Percentiles rank a stretch among this genome's conserved stretches.
These are phyloP conservation scores for Abramis brama DNA, from an alignment of 2,113 vertebrate genomes.

Conservation along the genomic window DNA sequence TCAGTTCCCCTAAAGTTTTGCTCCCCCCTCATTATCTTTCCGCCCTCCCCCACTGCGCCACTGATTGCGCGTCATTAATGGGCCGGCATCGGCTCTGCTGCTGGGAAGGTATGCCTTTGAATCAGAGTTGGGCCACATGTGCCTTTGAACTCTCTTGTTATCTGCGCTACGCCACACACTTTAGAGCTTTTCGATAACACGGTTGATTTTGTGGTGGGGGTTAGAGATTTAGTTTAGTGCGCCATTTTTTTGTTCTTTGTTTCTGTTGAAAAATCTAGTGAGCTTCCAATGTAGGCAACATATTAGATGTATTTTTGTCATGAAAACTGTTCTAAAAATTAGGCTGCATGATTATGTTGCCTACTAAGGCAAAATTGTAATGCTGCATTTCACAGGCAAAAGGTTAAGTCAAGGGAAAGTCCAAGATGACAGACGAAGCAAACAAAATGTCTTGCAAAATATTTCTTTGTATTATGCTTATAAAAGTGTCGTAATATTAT, in stretches of 20 bases:
- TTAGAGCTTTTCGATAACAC: constrained; percentile 54
- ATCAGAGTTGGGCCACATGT: constrained; percentile 52
- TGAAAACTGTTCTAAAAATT: background rate
- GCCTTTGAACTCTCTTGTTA: constrained; percentile 58
- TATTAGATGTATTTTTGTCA: background rate
- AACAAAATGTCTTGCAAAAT: background rate
- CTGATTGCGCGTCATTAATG: constrained; percentile 58
- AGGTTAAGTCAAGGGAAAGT: background rate
- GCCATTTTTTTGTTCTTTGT: background rate
- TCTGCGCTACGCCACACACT: constrained; percentile 47
- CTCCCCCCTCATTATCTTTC: constrained; percentile 43
- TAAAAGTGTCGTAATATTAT: background rate
- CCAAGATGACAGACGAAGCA: background rate
- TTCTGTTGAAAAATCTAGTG: background rate
- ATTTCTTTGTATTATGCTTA: background rate
- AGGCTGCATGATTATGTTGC: background rate
- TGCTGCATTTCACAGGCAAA: background rate
- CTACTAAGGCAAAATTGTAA: background rate
- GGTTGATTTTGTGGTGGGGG: constrained; percentile 24
- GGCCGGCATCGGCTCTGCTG: constrained; percentile 39
- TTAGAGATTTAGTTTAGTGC: constrained; percentile 22
- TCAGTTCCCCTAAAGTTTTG: constrained; percentile 20
- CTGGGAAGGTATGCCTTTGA: constrained; percentile 57
- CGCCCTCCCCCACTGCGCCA: constrained; percentile 29
- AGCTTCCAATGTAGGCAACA: background rate